These are phyloP conservation scores for Grantiella picta DNA, from an alignment of 2,113 vertebrate genomes.

Conservation along the genomic window DNA sequence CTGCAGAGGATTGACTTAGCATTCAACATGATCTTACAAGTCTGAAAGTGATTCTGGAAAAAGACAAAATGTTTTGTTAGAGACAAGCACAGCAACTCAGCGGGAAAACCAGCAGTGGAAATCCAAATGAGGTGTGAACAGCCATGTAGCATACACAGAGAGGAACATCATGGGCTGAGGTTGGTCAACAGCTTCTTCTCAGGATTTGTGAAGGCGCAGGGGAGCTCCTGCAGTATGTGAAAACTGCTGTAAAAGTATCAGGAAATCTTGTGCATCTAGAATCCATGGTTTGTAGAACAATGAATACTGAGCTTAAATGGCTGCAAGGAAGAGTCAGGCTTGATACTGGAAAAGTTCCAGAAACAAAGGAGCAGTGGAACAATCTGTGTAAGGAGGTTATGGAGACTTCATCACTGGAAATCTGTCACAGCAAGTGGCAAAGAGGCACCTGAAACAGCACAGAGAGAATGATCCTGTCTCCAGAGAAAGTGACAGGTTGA, in stretches of 20 bases:
- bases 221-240: neutral
- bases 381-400: neutral
- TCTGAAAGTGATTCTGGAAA: neutral
- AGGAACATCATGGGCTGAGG: neutral
- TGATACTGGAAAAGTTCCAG: neutral
- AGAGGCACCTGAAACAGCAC: neutral
- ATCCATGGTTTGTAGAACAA: neutral
- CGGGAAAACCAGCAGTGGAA: neutral
- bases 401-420: neutral
- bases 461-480: neutral
- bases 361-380: neutral
- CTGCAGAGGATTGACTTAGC: neutral
- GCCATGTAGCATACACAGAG: rapidly evolving
- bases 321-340: neutral
- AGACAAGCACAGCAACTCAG: neutral
- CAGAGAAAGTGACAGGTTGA: neutral
- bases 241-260: neutral
- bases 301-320: neutral
- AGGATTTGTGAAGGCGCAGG: neutral
- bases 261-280: neutral
- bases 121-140: neutral
- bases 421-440: neutral
- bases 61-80: too few relatives aligned
- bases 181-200: neutral
- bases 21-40: neutral